These are phyloP conservation scores for Chloromyia formosa DNA, from an alignment of 2,888 invertebrate genomes.

Conservation along the genomic window DNA sequence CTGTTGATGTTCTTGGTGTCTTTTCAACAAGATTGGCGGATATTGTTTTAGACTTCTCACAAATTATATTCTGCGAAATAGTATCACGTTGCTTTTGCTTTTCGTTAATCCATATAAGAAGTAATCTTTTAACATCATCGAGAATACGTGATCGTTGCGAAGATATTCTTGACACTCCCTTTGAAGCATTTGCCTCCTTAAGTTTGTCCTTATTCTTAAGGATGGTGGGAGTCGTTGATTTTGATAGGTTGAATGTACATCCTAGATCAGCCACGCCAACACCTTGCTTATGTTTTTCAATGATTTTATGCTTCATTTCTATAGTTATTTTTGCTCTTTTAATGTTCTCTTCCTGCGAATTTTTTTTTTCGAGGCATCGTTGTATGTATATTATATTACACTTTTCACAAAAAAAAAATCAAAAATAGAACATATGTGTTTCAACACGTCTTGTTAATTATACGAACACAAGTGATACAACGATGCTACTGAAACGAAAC, in stretches of 20 bases:
- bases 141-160: background rate
- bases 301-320: background rate
- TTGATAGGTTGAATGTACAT: background rate
- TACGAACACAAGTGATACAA: too few relatives aligned
- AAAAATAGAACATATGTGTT: too few relatives aligned
- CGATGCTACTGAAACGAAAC: too few relatives aligned
- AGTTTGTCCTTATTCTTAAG: conserved; percentile 4
- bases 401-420: too few relatives aligned
- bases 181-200: conserved; percentile 4
- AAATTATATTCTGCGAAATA: background rate
- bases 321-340: background rate
- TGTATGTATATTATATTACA: too few relatives aligned
- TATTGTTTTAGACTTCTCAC: conserved; percentile 1
- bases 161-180: conserved; percentile 18
- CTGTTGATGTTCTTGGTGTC: background rate
- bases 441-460: too few relatives aligned
- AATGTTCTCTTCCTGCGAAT: background rate
- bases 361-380: too few relatives aligned
- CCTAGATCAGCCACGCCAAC: background rate
- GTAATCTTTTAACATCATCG: conserved; percentile 16
- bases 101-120: conserved; percentile 15
- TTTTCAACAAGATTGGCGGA: background rate
- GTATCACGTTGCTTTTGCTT: conserved; percentile 11
- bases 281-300: background rate
- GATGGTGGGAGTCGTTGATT: background rate